A percentile compares a stretch with the other conserved stretches of the same genome.
These are phyloP conservation scores for Epirrhoe tristata DNA, from an alignment of 2,888 invertebrate genomes.

Conservation along the genomic window DNA sequence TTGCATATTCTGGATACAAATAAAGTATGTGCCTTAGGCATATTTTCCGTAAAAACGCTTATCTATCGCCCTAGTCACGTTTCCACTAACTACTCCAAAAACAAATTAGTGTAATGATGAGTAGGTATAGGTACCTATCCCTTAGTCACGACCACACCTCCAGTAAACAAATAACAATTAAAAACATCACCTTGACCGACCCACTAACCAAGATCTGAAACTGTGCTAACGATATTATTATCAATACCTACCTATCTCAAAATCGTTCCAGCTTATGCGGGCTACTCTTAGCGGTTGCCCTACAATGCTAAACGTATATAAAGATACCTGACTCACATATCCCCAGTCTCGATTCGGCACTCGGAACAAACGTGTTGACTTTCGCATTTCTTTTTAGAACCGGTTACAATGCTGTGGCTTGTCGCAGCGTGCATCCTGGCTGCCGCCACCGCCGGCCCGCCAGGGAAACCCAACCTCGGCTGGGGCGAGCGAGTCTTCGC, in stretches of 20 bases:
- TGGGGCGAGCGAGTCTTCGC: constrained; percentile 81
- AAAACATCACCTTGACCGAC: constrained; percentile 75
- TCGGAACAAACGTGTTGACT: constrained; percentile 64
- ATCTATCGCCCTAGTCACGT: constrained; percentile 1
- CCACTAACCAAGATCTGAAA: constrained; percentile 75
- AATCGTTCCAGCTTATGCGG: constrained; percentile 69
- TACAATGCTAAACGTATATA: constrained; percentile 78
- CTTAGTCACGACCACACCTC: constrained; percentile 46
- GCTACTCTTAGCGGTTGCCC: constrained; percentile 81
- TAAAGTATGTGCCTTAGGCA: not conserved
- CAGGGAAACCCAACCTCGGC: constrained; percentile 75
- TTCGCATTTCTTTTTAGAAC: constrained; percentile 72
- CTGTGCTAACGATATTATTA: constrained; percentile 75
- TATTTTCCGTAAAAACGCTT: not conserved
- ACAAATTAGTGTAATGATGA: constrained; percentile 19
- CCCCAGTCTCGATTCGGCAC: constrained; percentile 71
- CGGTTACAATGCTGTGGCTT: constrained; percentile 70
- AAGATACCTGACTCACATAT: constrained; percentile 67
- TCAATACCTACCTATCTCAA: constrained; percentile 68
- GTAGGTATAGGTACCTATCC: constrained; percentile 31
- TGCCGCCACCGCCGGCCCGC: constrained; percentile 62
- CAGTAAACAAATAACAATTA: constrained; percentile 64
- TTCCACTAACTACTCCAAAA: constrained; percentile 32
- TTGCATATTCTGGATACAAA: not conserved
- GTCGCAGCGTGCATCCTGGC: constrained; percentile 58